Base-by-base conservation (phyloP, 2,113 vertebrate species). In the Elaphurus davidianus region DNA sequence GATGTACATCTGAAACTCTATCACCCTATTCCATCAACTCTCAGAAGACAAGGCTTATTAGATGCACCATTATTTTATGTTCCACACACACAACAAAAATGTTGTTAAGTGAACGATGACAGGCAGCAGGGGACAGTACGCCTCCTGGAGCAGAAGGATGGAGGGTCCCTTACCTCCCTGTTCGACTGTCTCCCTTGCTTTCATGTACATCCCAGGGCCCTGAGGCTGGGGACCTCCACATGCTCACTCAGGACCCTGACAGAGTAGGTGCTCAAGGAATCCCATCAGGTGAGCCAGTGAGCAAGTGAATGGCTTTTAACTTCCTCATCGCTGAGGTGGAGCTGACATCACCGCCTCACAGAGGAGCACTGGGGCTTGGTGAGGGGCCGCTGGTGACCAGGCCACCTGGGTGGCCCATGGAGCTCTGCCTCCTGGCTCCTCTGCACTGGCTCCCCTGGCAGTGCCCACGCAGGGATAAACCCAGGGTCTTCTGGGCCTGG, bases 131-230 rank as follows among this genome's bases (percentile, higher is more conserved):
- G 87, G 36, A 45, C 47, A 9, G 13, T 0, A 14, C 14, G 54
- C 27, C 21, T 43, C 83, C 40, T 3, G 1, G 78, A 23, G 40
- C n/a, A 19, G 27, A 25, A 2, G 47, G 59, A 19, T 0, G 33
- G 4, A 23, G 83, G 23, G 43, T 2, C 14, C 3, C 6, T 3
- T 50, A 50, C 47, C 16, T 40, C 1, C 60, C 5, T 0, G 0
- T 7, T 16, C 11, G 0, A 13, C 6, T 13, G 60, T 2, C 54
- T 43, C 8, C 43, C 93, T 62, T 57, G 57, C 43, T n/a, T 15
- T 55, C 5, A 0, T 9, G 27, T 7, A 45, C 6, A 74, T 10
- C 7, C 21, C 47, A 60, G 54, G 45, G 33, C 67, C 54, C 36
- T 7, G 50, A 74, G 28, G 85, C 40, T 3, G 13, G 57, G 45